A percentile compares a stretch with the other conserved stretches of the same genome.
phyloP scores from a whole-genome alignment of 1,140 invertebrate species.

The Caenorhabditis elegans region DNA sequence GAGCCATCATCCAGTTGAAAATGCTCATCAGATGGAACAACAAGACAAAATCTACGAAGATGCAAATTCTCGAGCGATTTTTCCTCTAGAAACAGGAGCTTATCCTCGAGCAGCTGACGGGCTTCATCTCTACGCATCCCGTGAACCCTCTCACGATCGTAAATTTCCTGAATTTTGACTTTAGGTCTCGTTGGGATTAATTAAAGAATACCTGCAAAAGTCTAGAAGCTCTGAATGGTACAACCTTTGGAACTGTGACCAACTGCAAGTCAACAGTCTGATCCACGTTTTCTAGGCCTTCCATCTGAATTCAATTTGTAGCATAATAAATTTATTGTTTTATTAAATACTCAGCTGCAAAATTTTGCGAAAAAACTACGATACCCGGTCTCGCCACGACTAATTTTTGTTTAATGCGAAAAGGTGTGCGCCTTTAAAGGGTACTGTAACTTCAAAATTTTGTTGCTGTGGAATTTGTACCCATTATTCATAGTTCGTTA shows the following conservation, averaged over 20 bases:
- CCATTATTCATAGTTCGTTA: no score
- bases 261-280: no score
- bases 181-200: no score
- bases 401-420: no score
- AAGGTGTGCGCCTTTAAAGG: no score
- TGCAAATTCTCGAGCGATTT: not conserved
- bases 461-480: no score
- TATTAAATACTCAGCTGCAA: no score
- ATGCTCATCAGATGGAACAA: not conserved
- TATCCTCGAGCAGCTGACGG: not conserved
- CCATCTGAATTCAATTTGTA: not conserved
- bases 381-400: no score
- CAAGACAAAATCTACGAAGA: not conserved
- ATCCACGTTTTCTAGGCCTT: not conserved
- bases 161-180: not conserved
- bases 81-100: not conserved
- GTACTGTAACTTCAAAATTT: no score
- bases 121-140: constrained; percentile 19
- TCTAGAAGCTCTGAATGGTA: not conserved
- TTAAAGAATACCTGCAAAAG: not conserved
- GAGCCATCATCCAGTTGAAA: not conserved
- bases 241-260: no score
- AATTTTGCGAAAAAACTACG: no score
- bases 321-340: no score
- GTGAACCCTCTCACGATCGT: not conserved